Percentiles rank a stretch among this genome's conserved stretches.
Evolutionary conservation across 2,113 vertebrate genomes (phyloP).

Genomic region (Girardinichthys multiradiatus): DNA sequence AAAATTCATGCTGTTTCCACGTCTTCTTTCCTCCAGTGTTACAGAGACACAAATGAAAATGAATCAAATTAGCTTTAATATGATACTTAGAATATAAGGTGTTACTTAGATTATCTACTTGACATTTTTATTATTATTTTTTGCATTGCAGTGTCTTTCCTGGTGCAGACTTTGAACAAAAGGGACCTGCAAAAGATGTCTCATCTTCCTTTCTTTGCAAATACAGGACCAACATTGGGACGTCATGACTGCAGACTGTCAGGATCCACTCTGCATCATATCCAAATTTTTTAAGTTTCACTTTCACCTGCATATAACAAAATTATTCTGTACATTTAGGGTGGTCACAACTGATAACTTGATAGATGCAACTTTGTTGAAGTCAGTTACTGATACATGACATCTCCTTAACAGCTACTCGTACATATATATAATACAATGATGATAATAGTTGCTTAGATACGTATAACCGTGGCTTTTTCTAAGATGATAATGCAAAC

Average conservation of each 20-base stretch:
- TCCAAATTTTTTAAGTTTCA: not conserved
- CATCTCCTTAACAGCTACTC: not conserved
- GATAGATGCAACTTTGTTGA: no score
- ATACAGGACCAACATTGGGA: no score
- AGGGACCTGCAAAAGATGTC: not conserved
- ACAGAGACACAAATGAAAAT: slow-evolving; percentile 22
- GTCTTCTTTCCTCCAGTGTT: slow-evolving; percentile 23
- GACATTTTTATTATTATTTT: not conserved
- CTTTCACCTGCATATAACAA: not conserved
- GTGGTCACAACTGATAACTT: no score
- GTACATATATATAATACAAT: not conserved
- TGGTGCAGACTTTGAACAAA: not conserved
- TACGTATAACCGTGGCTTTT: not conserved
- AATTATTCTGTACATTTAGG: not conserved
- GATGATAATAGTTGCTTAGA: not conserved
- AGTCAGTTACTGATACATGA: no score
- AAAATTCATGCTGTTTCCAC: slow-evolving; percentile 33
- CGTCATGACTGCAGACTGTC: no score
- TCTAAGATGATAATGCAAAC: not conserved
- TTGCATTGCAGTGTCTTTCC: not conserved
- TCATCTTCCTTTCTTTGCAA: not conserved
- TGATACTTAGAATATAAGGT: not conserved
- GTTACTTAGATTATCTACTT: not conserved
- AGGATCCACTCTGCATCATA: not conserved
- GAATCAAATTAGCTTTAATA: not conserved